These are phyloP conservation scores for Ptychochromis oligacanthus DNA, from an alignment of 2,113 vertebrate species.

Conservation along the genomic window DNA sequence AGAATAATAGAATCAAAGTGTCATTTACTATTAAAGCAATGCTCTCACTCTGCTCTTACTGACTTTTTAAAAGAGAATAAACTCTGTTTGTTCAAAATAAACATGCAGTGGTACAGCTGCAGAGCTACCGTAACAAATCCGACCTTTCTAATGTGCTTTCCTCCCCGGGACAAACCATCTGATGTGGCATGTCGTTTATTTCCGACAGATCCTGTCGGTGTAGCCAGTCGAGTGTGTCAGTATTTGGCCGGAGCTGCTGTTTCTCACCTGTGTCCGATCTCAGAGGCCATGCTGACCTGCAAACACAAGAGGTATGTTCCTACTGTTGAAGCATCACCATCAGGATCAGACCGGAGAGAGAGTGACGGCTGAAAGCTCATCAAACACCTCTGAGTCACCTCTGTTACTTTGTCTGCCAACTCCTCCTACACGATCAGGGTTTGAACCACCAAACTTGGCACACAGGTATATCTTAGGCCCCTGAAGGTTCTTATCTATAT, in stretches of 20 bases:
- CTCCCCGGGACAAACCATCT: not conserved
- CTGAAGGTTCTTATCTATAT: too few relatives aligned
- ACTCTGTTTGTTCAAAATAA: not conserved
- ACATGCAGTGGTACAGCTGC: not conserved
- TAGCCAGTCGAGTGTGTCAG: slow-evolving; percentile 74
- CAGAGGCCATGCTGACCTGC: slow-evolving; percentile 83
- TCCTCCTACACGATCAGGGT: too few relatives aligned
- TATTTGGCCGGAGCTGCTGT: slow-evolving; percentile 72
- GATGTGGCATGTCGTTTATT: not conserved
- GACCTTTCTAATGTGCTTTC: not conserved
- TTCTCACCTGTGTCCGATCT: slow-evolving; percentile 81
- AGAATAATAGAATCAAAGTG: not conserved
- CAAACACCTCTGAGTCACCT: not conserved
- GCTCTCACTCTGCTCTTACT: not conserved
- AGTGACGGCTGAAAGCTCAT: not conserved
- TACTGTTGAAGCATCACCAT: accelerated
- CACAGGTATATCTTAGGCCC: too few relatives aligned
- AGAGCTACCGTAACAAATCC: not conserved
- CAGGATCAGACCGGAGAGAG: not conserved
- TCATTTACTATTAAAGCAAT: not conserved
- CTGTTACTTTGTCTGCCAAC: not conserved
- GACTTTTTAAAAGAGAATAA: not conserved
- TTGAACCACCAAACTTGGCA: too few relatives aligned
- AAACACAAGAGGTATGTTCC: slow-evolving; percentile 73
- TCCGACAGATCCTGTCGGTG: slow-evolving; percentile 58